A percentile compares a stretch with the other conserved stretches of the same genome.
Evolutionary conservation across 2,113 vertebrate genomes (phyloP).

Genomic region (Poeciliopsis turrubarensis): DNA sequence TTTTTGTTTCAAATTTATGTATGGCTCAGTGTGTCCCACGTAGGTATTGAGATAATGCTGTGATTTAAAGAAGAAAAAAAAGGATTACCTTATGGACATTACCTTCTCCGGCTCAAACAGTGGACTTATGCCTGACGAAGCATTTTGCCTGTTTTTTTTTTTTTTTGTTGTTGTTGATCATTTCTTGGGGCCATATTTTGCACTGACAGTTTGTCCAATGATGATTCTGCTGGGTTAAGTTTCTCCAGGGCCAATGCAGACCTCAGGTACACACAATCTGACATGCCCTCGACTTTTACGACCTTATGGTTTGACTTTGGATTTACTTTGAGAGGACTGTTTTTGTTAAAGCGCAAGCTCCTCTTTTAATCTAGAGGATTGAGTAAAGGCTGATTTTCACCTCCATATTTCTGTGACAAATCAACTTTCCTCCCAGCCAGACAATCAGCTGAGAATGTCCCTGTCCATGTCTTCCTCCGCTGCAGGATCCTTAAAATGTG

Average conservation of each 20-base stretch:
- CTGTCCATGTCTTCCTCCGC: constrained; percentile 57
- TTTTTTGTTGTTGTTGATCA: constrained; percentile 24
- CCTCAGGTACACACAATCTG: constrained; percentile 72
- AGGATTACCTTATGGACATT: constrained; percentile 19
- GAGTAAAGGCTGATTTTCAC: constrained; percentile 35
- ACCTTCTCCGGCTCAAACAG: constrained; percentile 37
- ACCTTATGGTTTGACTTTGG: constrained; percentile 45
- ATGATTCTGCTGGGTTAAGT: constrained; percentile 60
- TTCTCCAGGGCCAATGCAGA: constrained; percentile 68
- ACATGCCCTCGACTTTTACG: constrained; percentile 56
- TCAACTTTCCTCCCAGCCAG: constrained; percentile 54
- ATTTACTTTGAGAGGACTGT: constrained; percentile 18
- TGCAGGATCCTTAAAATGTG: constrained; percentile 38
- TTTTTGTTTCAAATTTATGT: not conserved
- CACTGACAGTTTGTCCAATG: constrained; percentile 61
- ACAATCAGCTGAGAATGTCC: constrained; percentile 72
- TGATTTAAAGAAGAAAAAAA: not conserved
- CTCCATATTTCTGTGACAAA: constrained; percentile 47
- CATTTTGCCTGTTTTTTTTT: constrained; percentile 32
- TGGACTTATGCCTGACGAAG: constrained; percentile 26
- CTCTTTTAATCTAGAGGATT: constrained; percentile 35
- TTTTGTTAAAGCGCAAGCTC: constrained; percentile 14
- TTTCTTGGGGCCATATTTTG: constrained; percentile 72
- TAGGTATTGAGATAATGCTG: not conserved
- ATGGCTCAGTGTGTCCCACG: not conserved